Evolutionary conservation across 2,113 vertebrate genomes (phyloP), one percentile per base, ranked within the genome.

Genomic region (Entelurus aequoreus): DNA sequence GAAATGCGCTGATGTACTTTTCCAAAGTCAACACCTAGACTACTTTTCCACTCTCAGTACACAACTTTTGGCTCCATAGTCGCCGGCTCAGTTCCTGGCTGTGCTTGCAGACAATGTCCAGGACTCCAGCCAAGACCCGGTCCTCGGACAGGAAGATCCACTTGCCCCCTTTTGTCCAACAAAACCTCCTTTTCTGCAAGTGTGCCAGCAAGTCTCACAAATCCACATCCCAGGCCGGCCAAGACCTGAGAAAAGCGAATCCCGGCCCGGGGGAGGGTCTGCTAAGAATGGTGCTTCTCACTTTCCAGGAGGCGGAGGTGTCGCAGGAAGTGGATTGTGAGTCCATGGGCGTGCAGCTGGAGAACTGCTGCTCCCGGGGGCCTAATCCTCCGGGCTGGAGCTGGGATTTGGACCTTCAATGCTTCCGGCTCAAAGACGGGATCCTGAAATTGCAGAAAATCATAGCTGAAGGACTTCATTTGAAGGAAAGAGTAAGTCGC

Each of bases 271-370:
- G 28, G 28, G 28, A 28, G 28, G 28, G 28, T 56, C 54, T 48
- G 42, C 51, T n/a, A 59, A 28, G 28, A 28, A 28, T 4, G 28
- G 28, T 28, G 28, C 28, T 28, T 84, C 81, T 84, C 79, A 65
- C 71, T 79, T 84, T 81, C 68, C 71, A 52, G 59, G 63, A 60
- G 65, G 66, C 54, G 60, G 69, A 76, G 80, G 80, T 86, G 86
- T 84, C 77, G 68, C 68, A 57, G 71, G 81, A 83, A 80, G 77
- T 74, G 77, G 80, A 79, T 70, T 60, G 54, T 62, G 62, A 81
- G 85, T 81, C 76, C 74, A 52, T 74, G 68, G 72, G 69, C 65
- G 71, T 79, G 72, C 81, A 83, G 84, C 83, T 88, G 86, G 79
- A 84, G 71, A 68, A 56, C 48, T 66, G 71, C 84, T 83, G 80